Evolutionary conservation across 2,888 invertebrate species (phyloP), one percentile per base, ranked within the genome.

Genomic region (Drosophila cyrtoloma): DNA sequence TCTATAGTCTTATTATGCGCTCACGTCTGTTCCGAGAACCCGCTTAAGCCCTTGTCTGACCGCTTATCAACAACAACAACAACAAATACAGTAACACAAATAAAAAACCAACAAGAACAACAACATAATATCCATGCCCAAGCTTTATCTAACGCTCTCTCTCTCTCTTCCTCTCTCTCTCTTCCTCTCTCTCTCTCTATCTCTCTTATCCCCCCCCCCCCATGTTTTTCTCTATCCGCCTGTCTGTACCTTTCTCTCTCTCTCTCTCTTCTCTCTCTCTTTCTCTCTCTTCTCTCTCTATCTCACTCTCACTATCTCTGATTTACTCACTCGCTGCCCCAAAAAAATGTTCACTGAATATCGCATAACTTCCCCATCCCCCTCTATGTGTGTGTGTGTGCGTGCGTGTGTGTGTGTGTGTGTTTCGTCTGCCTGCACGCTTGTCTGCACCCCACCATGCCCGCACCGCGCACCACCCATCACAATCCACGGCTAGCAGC

Each of bases 71-170:
- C 66, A 68, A 70, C 52, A 75, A 55, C 32, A 66, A 61, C 52
- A 53, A 67, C 30, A 64, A 75, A 30, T 61, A 26, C 57, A 58
- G 56, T 33, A 58, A 69, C 55, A 68, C 59, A 32, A 68, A 42
- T 12, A 58, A 64, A 16, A 51, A 61, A 51, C 28, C n/a, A 62
- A 64, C 56, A 72, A 66, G 57, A 63, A 35, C 35, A 52, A 67
- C 39, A 52, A 61, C 47, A 47, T 59, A 72, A 66, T 79, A 82
- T 67, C 74, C 79, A 79, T 79, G 79, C 69, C 79, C 82, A 70
- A 80, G 75, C 77, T 79, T 77, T 90, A 83, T 85, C 89, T 85
- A 85, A 85, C 90, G 58, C 88, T 71, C 71, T 61, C 37, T 68
- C 56, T 72, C 53, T 64, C 30, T 75, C 53, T 71, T 44, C 61